These are phyloP conservation scores for Pocillopora grandis DNA, from an alignment of 92 coral and sea anemone genomes.

Conservation along the genomic window DNA sequence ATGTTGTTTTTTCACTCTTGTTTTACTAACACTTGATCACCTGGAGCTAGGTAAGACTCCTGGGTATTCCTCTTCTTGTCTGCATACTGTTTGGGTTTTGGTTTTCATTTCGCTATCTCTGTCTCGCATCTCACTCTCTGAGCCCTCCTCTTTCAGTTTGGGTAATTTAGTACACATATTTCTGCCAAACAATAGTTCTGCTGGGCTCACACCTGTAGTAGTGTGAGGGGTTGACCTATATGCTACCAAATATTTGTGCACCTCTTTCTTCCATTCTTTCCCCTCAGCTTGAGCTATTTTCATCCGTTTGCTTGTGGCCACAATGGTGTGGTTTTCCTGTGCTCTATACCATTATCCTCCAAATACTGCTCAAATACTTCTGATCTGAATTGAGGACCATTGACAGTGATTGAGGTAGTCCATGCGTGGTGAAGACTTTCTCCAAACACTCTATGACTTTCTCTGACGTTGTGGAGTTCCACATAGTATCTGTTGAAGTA, in stretches of 20 bases:
- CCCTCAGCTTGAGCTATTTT: background rate
- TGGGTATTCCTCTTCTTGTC: constrained; percentile 10
- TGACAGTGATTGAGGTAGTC: background rate
- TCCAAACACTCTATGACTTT: background rate
- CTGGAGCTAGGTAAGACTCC: constrained; percentile 27
- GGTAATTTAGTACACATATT: too few species aligned
- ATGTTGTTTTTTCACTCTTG: too few species aligned
- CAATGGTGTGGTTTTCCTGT: constrained; percentile 5
- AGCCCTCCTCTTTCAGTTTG: too few species aligned
- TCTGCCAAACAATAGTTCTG: too few species aligned
- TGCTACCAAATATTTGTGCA: background rate
- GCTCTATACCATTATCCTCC: constrained; percentile 6
- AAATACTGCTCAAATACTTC: background rate
- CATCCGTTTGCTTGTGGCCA: background rate
- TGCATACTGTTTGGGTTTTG: background rate
- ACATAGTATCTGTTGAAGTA: too few species aligned
- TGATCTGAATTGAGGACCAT: background rate
- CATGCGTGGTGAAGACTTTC: constrained; percentile 36
- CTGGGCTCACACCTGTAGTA: too few species aligned
- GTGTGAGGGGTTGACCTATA: constrained; percentile 11
- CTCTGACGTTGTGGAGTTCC: too few species aligned
- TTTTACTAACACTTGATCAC: background rate
- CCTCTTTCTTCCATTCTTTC: background rate
- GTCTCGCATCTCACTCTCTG: too few species aligned
- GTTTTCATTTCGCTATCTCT: too few species aligned